A percentile compares a stretch with the other conserved stretches of the same genome.
These are phyloP conservation scores for Salarias fasciatus DNA, from an alignment of 2,797 vertebrate species.

Conservation along the genomic window DNA sequence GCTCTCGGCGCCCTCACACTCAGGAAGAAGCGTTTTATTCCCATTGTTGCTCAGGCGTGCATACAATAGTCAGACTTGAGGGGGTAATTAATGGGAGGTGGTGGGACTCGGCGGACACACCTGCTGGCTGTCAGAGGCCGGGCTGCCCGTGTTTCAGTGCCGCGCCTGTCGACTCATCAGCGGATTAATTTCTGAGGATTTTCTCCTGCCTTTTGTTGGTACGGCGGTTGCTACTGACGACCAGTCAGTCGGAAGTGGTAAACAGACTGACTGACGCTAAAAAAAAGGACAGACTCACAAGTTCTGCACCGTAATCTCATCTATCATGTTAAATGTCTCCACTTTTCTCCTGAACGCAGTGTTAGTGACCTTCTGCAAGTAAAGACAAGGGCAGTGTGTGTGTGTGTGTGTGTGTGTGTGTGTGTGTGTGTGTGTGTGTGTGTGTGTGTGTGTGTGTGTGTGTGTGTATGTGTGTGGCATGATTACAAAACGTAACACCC, in stretches of 20 bases:
- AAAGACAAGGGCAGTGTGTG: conserved; percentile 49
- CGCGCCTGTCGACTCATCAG: conserved; percentile 56
- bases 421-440: conserved; percentile 21
- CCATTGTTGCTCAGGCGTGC: conserved; percentile 8
- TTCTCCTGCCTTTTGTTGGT: conserved; percentile 78
- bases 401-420: conserved; percentile 8
- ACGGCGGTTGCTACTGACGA: conserved; percentile 84
- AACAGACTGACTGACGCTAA: conserved; percentile 49
- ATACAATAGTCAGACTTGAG: conserved; percentile 5
- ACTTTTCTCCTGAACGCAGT: background rate
- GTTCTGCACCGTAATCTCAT: conserved; percentile 4
- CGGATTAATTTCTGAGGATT: conserved; percentile 73
- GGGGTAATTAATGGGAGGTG: background rate
- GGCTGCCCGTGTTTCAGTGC: conserved; percentile 36
- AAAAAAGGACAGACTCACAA: conserved; percentile 18
- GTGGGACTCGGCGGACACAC: conserved; percentile 16
- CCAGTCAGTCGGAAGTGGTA: conserved; percentile 62
- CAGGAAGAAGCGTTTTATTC: background rate
- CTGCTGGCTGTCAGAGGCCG: conserved; percentile 48
- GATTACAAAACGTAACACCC: conserved; percentile 40
- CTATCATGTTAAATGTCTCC: too few species aligned
- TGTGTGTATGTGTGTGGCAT: conserved; percentile 19
- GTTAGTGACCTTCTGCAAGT: conserved; percentile 50
- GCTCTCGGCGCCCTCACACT: background rate
- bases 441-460: conserved; percentile 20